phyloP scores from a whole-genome alignment of 2,888 invertebrate species.

The Xanthorhoe spadicearia region DNA sequence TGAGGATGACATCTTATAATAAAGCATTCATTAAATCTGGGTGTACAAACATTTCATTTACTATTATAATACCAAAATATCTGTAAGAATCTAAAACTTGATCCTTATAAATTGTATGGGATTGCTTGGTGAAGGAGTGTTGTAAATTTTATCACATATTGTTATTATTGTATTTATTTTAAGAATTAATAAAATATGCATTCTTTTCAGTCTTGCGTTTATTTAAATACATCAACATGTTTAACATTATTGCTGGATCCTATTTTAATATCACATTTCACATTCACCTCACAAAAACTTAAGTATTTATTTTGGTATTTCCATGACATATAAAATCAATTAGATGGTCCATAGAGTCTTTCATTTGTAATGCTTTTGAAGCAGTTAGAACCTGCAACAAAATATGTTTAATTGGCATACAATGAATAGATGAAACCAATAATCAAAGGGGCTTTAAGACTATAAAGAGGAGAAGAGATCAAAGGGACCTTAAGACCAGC shows the following conservation, averaged over 20 bases:
- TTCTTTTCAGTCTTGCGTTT: conserved; percentile 57
- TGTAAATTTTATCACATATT: conserved; percentile 70
- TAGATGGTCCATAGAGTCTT: conserved; percentile 50
- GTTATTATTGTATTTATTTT: conserved; percentile 75
- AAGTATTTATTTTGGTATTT: neutral
- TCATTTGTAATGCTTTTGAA: conserved; percentile 54
- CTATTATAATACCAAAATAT: conserved; percentile 6
- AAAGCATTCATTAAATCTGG: no score
- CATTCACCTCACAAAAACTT: conserved; percentile 37
- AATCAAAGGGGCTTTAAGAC: no score
- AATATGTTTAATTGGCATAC: no score
- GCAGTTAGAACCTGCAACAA: conserved; percentile 54
- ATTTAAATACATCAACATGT: conserved; percentile 21
- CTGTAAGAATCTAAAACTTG: conserved; percentile 27
- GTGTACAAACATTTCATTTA: neutral
- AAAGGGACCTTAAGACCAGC: no score
- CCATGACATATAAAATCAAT: conserved; percentile 41
- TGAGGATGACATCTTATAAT: no score
- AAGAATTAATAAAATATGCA: conserved; percentile 76
- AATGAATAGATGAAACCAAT: no score
- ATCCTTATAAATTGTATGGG: conserved; percentile 41
- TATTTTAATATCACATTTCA: neutral
- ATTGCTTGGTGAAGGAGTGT: conserved; percentile 71
- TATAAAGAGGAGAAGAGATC: no score
- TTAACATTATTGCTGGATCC: neutral